These are phyloP conservation scores for Allophyes oxyacanthae DNA, from an alignment of 2,888 invertebrate species.

Conservation along the genomic window DNA sequence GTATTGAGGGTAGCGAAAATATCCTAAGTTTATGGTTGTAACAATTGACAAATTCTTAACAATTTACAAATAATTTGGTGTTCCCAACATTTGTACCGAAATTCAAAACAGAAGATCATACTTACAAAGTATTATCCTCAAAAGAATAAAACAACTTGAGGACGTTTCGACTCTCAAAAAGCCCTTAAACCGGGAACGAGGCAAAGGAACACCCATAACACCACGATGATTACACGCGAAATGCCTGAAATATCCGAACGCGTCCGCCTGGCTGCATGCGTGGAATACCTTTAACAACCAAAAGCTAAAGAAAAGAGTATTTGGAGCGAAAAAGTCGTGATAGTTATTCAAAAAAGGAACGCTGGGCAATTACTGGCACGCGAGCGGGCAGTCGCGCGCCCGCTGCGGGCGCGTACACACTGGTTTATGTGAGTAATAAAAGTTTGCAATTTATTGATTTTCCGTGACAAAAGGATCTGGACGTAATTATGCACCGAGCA, in stretches of 20 bases:
- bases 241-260: constrained; percentile 83
- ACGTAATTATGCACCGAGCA: constrained; percentile 1
- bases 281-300: constrained; percentile 79
- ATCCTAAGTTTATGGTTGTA: no score
- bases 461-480: constrained; percentile 14
- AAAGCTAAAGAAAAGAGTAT: constrained; percentile 78
- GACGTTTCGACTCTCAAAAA: constrained; percentile 52
- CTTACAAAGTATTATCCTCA: constrained; percentile 22
- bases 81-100: constrained; percentile 6
- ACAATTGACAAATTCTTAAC: background rate
- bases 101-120: constrained; percentile 40
- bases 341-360: constrained; percentile 88
- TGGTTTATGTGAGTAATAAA: constrained; percentile 52
- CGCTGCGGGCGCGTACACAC: constrained; percentile 70
- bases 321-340: constrained; percentile 89
- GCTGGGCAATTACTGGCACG: constrained; percentile 87
- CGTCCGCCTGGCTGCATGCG: constrained; percentile 81
- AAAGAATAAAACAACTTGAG: constrained; percentile 36
- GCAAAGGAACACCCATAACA: constrained; percentile 57
- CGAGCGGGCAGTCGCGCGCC: constrained; percentile 87
- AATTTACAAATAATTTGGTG: background rate
- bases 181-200: constrained; percentile 52
- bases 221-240: constrained; percentile 61
- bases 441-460: constrained; percentile 48
- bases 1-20: no score